Percentiles rank a stretch among this genome's conserved stretches.
These are phyloP conservation scores for Dromaius novaehollandiae DNA, from an alignment of 2,113 vertebrate genomes.

Conservation along the genomic window DNA sequence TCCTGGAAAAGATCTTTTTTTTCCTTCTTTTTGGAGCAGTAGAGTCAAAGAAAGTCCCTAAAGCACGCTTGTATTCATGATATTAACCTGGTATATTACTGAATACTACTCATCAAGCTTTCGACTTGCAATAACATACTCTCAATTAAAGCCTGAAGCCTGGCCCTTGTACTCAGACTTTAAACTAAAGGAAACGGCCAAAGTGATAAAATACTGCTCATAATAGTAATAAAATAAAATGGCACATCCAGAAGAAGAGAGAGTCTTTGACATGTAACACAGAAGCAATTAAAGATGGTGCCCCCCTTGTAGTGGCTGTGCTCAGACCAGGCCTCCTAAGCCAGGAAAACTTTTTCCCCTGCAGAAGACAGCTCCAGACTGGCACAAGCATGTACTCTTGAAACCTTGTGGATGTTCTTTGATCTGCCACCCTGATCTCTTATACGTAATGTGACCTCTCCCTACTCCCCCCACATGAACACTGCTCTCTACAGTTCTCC, in stretches of 20 bases:
- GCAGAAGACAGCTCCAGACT: accelerated
- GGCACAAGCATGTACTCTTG: not conserved
- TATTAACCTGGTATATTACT: too few species aligned
- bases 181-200: not conserved
- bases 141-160: not conserved
- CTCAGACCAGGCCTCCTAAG: not conserved
- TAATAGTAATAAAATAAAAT: not conserved
- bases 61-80: accelerated
- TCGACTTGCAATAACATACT: not conserved
- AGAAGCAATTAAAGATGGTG: not conserved
- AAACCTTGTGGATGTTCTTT: not conserved
- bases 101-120: not conserved
- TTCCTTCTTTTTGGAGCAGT: not conserved
- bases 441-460: accelerated
- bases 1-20: not conserved
- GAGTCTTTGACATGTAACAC: accelerated
- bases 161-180: not conserved
- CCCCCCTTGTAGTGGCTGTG: not conserved
- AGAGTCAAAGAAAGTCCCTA: not conserved
- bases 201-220: not conserved
- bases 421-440: not conserved
- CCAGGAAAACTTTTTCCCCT: not conserved
- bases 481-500: not conserved
- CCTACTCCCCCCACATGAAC: not conserved
- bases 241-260: not conserved